Evolutionary conservation across 37 sponge, comb jelly and placozoan species (phyloP).

Genomic region (Haliclona indistincta): DNA sequence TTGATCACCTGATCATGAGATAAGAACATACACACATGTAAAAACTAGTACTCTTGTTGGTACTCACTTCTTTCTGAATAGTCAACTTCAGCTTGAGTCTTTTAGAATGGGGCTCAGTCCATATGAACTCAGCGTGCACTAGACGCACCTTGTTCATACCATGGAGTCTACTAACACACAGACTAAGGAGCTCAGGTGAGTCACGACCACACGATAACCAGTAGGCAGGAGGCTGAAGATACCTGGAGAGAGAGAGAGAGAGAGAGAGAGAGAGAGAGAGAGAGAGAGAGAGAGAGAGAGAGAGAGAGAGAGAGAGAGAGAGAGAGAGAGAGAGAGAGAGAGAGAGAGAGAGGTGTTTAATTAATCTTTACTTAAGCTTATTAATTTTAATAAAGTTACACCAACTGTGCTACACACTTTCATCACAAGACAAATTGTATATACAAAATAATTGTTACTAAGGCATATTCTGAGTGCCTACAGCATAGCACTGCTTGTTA

Average conservation of each 20-base stretch:
- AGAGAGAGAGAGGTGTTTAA: no score
- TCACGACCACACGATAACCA: conserved; percentile 90
- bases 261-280: no score
- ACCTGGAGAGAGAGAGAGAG: conserved; percentile 69
- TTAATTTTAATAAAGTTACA: no score
- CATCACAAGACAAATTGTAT: no score
- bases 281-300: no score
- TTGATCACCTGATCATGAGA: conserved; percentile 47
- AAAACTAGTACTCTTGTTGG: neutral
- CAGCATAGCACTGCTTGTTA: no score
- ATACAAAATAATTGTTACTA: no score
- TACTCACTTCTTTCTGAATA: conserved; percentile 89
- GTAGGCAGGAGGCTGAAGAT: conserved; percentile 86
- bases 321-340: no score
- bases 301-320: no score
- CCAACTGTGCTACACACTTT: no score
- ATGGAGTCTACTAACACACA: conserved; percentile 93
- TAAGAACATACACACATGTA: neutral
- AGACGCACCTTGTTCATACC: conserved; percentile 83
- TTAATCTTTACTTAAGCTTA: no score
- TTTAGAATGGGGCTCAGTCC: conserved; percentile 99
- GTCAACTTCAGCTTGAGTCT: conserved; percentile 94
- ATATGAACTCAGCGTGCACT: conserved; percentile 94
- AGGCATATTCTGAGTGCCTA: no score
- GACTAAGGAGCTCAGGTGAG: conserved; percentile 85